Evolutionary conservation across 2,888 invertebrate genomes (phyloP).

Genomic region (Opisthograptis luteolata): DNA sequence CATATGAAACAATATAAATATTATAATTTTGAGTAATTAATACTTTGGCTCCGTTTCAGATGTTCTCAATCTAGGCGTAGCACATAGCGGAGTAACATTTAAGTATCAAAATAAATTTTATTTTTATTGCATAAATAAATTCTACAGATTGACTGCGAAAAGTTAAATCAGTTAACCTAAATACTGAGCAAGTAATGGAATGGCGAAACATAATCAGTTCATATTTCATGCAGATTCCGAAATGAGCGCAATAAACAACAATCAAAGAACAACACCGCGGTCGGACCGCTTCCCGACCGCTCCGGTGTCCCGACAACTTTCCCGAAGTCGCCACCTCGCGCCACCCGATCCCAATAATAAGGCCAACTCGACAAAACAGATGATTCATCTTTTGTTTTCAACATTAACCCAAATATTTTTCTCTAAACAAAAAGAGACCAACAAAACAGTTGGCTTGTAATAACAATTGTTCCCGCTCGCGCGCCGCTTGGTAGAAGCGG

Average conservation of each 20-base stretch:
- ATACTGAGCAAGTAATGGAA: constrained; percentile 11
- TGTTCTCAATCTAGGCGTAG: no score
- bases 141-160: neutral
- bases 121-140: no score
- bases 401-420: constrained; percentile 11
- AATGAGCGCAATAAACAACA: constrained; percentile 18
- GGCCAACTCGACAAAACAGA: constrained; percentile 13
- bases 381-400: constrained; percentile 15
- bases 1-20: no score
- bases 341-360: constrained; percentile 6
- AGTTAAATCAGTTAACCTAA: constrained; percentile 11
- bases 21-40: no score
- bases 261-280: constrained; percentile 15
- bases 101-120: no score
- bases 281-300: constrained; percentile 1
- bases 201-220: constrained; percentile 17
- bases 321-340: neutral
- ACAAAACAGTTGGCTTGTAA: constrained; percentile 13
- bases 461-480: constrained; percentile 11
- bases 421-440: constrained; percentile 11
- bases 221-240: constrained; percentile 9
- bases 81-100: no score
- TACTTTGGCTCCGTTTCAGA: no score
- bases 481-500: no score
- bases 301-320: constrained; percentile 5